Conservation (phyloP, 2,113 vertebrate genomes). For the Tupaia tana region DNA sequence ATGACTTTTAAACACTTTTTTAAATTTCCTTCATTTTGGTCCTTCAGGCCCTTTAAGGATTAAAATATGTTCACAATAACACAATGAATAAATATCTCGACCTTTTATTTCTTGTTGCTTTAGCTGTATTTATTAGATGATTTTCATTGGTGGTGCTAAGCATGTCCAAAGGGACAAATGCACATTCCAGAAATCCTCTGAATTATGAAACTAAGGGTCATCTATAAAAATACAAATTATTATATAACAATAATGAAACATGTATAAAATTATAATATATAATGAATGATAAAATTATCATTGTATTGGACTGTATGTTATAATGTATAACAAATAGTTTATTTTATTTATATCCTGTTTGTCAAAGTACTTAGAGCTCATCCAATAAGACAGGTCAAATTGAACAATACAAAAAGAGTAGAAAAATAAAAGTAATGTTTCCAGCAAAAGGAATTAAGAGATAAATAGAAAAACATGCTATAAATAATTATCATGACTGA, state of each 20-base stretch:
- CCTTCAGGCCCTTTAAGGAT: constrained; percentile 28
- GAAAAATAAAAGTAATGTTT: neutral
- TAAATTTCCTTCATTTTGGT: constrained; percentile 16
- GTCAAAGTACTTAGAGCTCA: constrained; percentile 31
- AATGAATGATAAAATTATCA: neutral
- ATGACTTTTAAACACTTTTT: neutral
- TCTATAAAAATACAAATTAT: constrained; percentile 18
- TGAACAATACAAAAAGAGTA: constrained; percentile 40
- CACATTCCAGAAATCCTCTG: constrained; percentile 26
- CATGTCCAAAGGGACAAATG: neutral
- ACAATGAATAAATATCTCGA: neutral
- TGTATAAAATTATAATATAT: neutral
- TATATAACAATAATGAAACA: neutral
- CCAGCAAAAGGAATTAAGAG: neutral
- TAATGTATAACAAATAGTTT: neutral
- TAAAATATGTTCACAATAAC: constrained; percentile 30
- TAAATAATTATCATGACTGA: constrained; percentile 7
- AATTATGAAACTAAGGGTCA: constrained; percentile 36
- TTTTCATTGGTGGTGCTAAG: constrained; percentile 27
- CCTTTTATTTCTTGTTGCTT: neutral
- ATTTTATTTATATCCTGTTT: constrained; percentile 22
- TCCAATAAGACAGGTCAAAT: neutral
- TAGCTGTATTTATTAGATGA: constrained; percentile 22
- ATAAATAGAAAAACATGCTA: neutral
- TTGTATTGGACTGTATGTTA: neutral